Base-by-base conservation (phyloP, 2,888 invertebrate genomes). In the Drosophila planitibia region DNA sequence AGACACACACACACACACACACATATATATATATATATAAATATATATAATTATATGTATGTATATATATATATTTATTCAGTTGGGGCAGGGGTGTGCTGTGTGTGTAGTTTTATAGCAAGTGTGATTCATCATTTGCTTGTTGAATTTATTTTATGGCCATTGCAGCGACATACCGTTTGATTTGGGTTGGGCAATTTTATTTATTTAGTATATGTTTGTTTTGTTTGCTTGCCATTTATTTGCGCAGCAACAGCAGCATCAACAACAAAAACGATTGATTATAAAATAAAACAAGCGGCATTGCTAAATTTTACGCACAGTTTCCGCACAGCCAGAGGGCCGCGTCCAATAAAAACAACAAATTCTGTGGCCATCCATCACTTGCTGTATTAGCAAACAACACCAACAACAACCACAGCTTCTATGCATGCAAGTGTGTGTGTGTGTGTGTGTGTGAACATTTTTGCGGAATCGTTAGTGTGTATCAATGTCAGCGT, bases 221-320 rank as follows among this genome's bases (percentile, higher is more conserved):
- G 59, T 49, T 61, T 61, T 76, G 57, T 58, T 79, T 70, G 64
- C 57, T 51, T 65, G 52, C 35, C 65, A 64, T 73, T 70, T 68
- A 61, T 73, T 78, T 77, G 68, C 76, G 33, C 51, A 55, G 44
- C 62, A 44, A 28, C 55, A 44, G 57, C 58, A 47, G 22, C 65
- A 54, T 9, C 70, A 57, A 35, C 60, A 67, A 28, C 30, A 37
- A 49, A 61, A 64, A 64, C 79, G 66, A 79, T 74, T 78, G 79
- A 67, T 65, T 75, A 75, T 77, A 78, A 78, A 79, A 68, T 70
- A 80, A 80, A 80, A 70, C 70, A 74, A 70, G 64, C 64, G 49
- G 52, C 62, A 62, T 67, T 65, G 70, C 74, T 67, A 71, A 70
- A 81, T 81, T 81, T 81, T 68, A 82, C 79, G 81, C 81, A 81